Conservation (phyloP, 2,888 invertebrate genomes). For the Fragum whitleyi region DNA sequence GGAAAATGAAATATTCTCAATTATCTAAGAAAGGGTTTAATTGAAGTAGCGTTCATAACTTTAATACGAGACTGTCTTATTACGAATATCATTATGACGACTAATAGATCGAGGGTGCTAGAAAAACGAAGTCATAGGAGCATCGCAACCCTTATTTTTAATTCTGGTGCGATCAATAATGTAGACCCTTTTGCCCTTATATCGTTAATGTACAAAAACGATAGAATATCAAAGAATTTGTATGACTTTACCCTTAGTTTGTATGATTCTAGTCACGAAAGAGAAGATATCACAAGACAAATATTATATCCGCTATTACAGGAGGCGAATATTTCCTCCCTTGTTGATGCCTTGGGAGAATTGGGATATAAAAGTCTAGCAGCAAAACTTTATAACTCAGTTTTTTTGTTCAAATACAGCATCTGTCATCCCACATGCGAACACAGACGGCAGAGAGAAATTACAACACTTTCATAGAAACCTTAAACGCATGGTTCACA, state of each 20-base stretch:
- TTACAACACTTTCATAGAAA: slow-evolving; percentile 29
- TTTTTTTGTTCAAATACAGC: no score
- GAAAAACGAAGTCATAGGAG: no score
- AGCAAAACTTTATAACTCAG: not conserved
- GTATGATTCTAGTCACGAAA: not conserved
- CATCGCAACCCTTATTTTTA: no score
- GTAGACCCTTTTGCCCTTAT: not conserved
- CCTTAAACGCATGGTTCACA: slow-evolving; percentile 50
- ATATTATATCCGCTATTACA: not conserved
- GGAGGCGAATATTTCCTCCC: not conserved
- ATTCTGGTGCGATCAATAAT: no score
- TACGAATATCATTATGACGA: no score
- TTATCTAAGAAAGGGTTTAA: no score
- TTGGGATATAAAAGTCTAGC: not conserved
- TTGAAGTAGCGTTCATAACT: no score
- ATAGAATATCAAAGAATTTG: not conserved
- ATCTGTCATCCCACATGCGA: no score
- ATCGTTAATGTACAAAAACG: not conserved
- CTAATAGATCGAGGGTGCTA: no score
- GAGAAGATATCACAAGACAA: not conserved
- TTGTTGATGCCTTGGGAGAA: not conserved
- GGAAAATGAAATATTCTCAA: no score
- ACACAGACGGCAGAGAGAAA: no score
- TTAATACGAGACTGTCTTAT: no score
- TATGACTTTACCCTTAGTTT: not conserved